Evolutionary conservation across 2,113 vertebrate species (phyloP).

Genomic region (Pelvicachromis taeniatus): DNA sequence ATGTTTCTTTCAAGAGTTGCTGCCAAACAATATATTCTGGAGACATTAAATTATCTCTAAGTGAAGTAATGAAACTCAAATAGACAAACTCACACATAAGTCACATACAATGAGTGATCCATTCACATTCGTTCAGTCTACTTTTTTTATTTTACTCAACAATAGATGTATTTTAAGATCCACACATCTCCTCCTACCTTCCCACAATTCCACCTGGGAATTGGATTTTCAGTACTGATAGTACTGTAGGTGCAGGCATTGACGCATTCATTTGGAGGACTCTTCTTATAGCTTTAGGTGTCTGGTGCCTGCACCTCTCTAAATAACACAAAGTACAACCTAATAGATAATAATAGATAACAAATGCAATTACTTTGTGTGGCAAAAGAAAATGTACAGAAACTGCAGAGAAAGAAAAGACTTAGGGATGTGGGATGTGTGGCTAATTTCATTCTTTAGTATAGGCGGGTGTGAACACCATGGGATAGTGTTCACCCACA

Average conservation of each 20-base stretch:
- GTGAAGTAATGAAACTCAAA: not conserved
- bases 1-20: not conserved
- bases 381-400: not conserved
- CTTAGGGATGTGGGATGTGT: slow-evolving; percentile 62
- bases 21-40: not conserved
- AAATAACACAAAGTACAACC: slow-evolving; percentile 52
- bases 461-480: slow-evolving; percentile 59
- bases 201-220: slow-evolving; percentile 39
- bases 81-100: not conserved
- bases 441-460: slow-evolving; percentile 62
- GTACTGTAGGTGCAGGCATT: not conserved
- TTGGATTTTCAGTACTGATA: slow-evolving; percentile 20
- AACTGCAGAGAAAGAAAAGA: slow-evolving; percentile 10
- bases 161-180: slow-evolving; percentile 38
- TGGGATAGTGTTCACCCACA: slow-evolving; percentile 57
- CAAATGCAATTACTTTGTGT: slow-evolving; percentile 26
- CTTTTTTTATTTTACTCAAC: not conserved
- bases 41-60: not conserved
- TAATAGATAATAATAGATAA: slow-evolving; percentile 46
- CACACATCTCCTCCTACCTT: slow-evolving; percentile 44
- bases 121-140: slow-evolving; percentile 18
- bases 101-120: not conserved
- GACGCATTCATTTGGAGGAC: slow-evolving; percentile 27
- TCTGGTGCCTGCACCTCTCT: slow-evolving; percentile 36
- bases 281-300: slow-evolving; percentile 9